These are phyloP conservation scores for Slavum lentiscoides DNA, from an alignment of 2,888 invertebrate species.

Conservation along the genomic window DNA sequence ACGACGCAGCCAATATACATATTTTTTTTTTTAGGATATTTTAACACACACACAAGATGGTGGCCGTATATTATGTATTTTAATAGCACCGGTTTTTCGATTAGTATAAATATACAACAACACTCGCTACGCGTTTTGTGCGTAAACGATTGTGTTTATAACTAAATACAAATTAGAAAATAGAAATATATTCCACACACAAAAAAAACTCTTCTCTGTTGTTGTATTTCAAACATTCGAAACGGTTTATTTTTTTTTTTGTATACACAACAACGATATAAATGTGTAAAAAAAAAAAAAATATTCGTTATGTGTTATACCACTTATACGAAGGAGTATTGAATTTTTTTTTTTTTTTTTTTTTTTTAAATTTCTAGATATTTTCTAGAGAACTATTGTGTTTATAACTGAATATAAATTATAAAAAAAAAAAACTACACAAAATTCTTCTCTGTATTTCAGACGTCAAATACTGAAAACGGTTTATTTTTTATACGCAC, in stretches of 20 bases:
- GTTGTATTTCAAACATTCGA: neutral
- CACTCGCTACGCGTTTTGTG: neutral
- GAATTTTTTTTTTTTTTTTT: too few species aligned
- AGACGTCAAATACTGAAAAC: neutral
- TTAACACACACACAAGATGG: conserved; percentile 34
- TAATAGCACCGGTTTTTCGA: conserved; percentile 50
- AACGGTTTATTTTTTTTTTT: neutral
- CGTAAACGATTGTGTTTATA: conserved; percentile 29
- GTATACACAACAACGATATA: neutral
- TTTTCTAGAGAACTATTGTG: too few species aligned
- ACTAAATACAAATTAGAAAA: conserved; percentile 31
- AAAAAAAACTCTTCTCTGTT: neutral
- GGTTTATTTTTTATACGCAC: neutral
- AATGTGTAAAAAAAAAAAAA: too few species aligned
- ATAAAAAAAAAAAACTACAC: too few species aligned
- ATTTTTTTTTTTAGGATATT: neutral
- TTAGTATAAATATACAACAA: conserved; percentile 26
- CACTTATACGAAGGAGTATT: too few species aligned
- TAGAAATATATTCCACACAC: neutral
- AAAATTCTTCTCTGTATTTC: too few species aligned
- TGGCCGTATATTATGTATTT: conserved; percentile 30
- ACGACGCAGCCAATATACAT: neutral
- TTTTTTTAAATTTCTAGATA: too few species aligned
- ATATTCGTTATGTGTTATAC: too few species aligned
- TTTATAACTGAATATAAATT: neutral